Evolutionary conservation across 2,797 vertebrate genomes (phyloP).

Genomic region (Takifugu ocellatus): DNA sequence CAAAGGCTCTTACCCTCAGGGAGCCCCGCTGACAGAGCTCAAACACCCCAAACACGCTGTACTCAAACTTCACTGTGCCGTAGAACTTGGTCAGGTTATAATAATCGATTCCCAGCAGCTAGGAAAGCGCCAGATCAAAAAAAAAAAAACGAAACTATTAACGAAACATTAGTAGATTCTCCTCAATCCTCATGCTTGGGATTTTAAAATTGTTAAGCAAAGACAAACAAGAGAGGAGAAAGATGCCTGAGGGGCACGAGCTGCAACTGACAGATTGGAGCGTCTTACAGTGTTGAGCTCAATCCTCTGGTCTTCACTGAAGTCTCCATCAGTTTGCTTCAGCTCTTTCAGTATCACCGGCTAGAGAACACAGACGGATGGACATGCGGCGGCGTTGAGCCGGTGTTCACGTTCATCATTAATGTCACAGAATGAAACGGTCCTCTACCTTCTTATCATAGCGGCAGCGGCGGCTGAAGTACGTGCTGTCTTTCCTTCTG

Average conservation of each 20-base stretch:
- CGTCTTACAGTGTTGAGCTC: constrained; percentile 87
- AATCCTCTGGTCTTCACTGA: constrained; percentile 86
- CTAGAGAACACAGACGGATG: constrained; percentile 54
- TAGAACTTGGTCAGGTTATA: constrained; percentile 99
- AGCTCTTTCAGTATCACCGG: constrained; percentile 91
- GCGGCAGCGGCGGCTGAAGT: constrained; percentile 79
- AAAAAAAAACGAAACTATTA: neutral
- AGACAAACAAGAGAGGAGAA: too few relatives aligned
- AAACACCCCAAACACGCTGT: constrained; percentile 86
- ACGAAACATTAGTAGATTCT: too few relatives aligned
- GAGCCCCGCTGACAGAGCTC: constrained; percentile 95
- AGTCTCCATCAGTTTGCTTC: constrained; percentile 84
- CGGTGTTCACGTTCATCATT: neutral
- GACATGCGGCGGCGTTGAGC: neutral
- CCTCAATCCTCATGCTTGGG: too few relatives aligned
- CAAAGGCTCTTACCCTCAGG: constrained; percentile 82
- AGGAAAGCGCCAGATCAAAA: neutral
- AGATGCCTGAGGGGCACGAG: neutral
- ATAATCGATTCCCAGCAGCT: constrained; percentile 92
- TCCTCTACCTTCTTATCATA: constrained; percentile 91
- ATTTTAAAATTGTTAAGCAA: neutral
- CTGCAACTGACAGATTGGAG: neutral
- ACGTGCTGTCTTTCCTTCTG: constrained; percentile 81
- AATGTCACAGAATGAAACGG: neutral
- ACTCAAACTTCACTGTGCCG: constrained; percentile 89